Conservation (phyloP, 2,888 invertebrate species). For the Isotomurus palustris region DNA sequence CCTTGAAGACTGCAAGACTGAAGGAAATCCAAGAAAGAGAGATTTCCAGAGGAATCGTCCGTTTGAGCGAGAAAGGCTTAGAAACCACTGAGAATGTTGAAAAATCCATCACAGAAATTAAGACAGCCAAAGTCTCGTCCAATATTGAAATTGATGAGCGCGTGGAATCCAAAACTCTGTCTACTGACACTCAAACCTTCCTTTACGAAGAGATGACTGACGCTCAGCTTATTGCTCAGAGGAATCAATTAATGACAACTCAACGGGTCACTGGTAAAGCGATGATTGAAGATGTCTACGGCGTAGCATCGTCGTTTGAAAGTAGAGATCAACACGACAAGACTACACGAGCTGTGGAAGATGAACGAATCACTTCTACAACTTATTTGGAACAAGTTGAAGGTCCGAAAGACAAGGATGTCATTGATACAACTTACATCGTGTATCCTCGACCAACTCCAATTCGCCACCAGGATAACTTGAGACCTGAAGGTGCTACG, state of each 20-base stretch:
- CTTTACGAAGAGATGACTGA: conserved; percentile 34
- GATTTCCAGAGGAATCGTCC: conserved; percentile 41
- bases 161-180: conserved; percentile 37
- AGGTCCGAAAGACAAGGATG: conserved; percentile 10
- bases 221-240: conserved; percentile 12
- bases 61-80: conserved; percentile 32
- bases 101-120: conserved; percentile 42
- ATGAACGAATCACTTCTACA: conserved; percentile 40
- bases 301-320: conserved; percentile 40
- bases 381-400: conserved; percentile 41
- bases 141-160: conserved; percentile 39
- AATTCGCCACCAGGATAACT: conserved; percentile 55
- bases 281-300: conserved; percentile 41
- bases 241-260: conserved; percentile 12
- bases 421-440: conserved; percentile 22
- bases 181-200: conserved; percentile 40
- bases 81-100: conserved; percentile 45
- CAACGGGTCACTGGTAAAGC: conserved; percentile 39
- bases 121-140: conserved; percentile 26
- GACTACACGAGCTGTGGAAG: conserved; percentile 36
- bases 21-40: conserved; percentile 41
- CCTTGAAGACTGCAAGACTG: conserved; percentile 31
- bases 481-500: conserved; percentile 55
- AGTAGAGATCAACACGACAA: conserved; percentile 36
- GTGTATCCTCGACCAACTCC: conserved; percentile 31